Conservation (phyloP, 2,888 invertebrate species). For the Latrodectus elegans region DNA sequence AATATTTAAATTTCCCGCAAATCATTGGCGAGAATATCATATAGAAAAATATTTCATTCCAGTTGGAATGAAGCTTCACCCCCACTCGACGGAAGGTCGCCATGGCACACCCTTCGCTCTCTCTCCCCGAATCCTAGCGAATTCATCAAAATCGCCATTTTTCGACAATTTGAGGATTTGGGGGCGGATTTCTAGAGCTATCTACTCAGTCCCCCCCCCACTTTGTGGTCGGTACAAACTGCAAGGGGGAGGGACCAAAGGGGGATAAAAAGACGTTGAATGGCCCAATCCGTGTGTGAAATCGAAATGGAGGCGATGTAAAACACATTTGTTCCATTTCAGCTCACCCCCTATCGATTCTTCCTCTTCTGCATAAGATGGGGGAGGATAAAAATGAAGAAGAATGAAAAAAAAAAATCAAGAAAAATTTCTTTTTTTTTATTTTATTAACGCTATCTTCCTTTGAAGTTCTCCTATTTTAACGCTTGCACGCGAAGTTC, state of each 20-base stretch:
- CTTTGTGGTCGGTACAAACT: conserved; percentile 42
- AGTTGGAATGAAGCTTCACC: no score
- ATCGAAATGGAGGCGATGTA: conserved; percentile 68
- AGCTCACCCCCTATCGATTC: conserved; percentile 51
- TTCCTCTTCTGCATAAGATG: background rate
- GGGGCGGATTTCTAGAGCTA: background rate
- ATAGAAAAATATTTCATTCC: no score
- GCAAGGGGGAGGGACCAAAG: conserved; percentile 14
- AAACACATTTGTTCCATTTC: conserved; percentile 67
- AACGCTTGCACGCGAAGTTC: background rate
- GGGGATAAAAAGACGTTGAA: conserved; percentile 43
- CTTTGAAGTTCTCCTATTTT: background rate
- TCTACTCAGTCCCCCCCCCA: background rate
- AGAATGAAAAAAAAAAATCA: background rate
- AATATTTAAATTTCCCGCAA: no score
- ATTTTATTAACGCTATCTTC: background rate
- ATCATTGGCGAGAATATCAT: no score
- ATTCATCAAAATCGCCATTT: background rate
- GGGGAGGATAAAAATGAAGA: background rate
- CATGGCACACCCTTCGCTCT: no score
- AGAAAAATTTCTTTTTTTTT: background rate
- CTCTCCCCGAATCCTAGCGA: no score
- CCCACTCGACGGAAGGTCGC: no score
- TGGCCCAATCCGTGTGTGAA: conserved; percentile 66
- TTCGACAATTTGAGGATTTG: background rate